Evolutionary conservation across 2,113 vertebrate species (phyloP).

Genomic region (Perca flavescens): DNA sequence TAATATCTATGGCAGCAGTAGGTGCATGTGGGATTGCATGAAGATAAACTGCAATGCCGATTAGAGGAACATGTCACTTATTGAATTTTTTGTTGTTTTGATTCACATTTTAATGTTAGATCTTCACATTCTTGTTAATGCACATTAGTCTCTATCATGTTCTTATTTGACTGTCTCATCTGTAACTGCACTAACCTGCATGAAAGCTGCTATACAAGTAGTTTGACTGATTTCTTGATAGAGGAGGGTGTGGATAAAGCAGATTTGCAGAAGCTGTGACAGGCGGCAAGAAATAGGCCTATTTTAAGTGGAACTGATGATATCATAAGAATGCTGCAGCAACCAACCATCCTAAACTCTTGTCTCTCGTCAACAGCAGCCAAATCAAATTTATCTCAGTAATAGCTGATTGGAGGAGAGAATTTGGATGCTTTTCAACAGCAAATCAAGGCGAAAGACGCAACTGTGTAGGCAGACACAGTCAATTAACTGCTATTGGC

Average conservation of each 20-base stretch:
- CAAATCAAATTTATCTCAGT: background rate
- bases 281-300: background rate
- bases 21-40: background rate
- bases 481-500: constrained; percentile 9
- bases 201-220: background rate
- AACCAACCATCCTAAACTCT: background rate
- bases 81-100: no score
- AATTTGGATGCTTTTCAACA: constrained; percentile 42
- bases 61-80: no score
- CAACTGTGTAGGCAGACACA: constrained; percentile 35
- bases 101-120: background rate
- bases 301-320: background rate
- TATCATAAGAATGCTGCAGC: background rate
- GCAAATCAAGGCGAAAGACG: constrained; percentile 40
- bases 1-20: background rate
- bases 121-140: background rate
- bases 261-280: background rate
- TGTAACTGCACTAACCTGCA: background rate
- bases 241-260: background rate
- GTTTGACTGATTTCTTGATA: background rate
- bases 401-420: background rate
- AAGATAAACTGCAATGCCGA: no score
- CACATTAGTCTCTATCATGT: background rate
- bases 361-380: constrained; percentile 1
- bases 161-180: background rate